Percentiles rank a stretch among this genome's conserved stretches.
Evolutionary conservation across 1,140 invertebrate genomes (phyloP).

Genomic region (Callitettix versicolor): DNA sequence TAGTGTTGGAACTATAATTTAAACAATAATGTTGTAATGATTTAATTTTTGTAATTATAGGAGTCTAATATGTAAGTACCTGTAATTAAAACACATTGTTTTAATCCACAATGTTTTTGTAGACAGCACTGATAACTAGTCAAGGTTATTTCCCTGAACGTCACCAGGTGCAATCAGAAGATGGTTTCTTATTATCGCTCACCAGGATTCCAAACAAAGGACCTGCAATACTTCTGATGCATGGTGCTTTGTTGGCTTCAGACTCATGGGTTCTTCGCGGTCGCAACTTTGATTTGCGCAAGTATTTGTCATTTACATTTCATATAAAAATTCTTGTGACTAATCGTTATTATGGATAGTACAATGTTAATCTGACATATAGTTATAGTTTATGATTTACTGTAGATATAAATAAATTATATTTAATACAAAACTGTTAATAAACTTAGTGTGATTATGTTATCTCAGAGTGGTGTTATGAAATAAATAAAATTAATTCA

Average conservation of each 20-base stretch:
- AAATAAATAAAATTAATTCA: background rate
- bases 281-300: slow-evolving; percentile 38
- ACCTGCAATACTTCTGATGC: slow-evolving; percentile 40
- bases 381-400: background rate
- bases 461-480: background rate
- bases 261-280: slow-evolving; percentile 42
- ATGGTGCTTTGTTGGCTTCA: slow-evolving; percentile 42
- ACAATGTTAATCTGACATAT: background rate
- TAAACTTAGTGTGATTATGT: background rate
- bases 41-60: too few relatives aligned
- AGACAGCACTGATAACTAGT: slow-evolving; percentile 18
- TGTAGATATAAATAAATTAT: background rate
- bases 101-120: background rate
- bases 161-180: slow-evolving; percentile 42
- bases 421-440: background rate
- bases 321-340: background rate
- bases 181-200: slow-evolving; percentile 46
- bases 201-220: slow-evolving; percentile 43
- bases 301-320: background rate
- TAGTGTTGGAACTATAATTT: too few relatives aligned
- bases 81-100: too few relatives aligned
- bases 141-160: slow-evolving; percentile 19
- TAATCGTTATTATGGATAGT: background rate
- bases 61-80: too few relatives aligned
- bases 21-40: too few relatives aligned